Base-by-base conservation (phyloP, 2,888 invertebrate genomes). In the Carterocephalus palaemon region DNA sequence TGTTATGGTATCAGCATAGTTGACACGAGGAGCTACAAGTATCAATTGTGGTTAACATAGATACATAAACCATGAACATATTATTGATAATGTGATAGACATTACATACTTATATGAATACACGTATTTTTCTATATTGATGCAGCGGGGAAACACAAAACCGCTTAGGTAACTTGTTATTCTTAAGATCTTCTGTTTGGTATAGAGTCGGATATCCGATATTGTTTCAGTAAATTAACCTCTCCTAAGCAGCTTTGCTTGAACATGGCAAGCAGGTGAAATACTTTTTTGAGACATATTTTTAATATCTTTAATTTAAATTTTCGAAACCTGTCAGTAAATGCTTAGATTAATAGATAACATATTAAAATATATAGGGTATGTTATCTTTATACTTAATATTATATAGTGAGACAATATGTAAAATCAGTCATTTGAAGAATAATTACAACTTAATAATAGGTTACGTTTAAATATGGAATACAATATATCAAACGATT, bases 361-460 rank as follows among this genome's bases (percentile, higher is more conserved):
- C 20, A 43, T 29, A 43, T 43, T 43, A 43, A 43, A 36, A 43
- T 43, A 43, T 42, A 42, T 43, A 43, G 12, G 12, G 36, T 29
- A 43, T 29, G 43, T 43, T 36, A 43, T 20, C 9, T 23, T 36
- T 43, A 43, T 15, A 28, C 43, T 43, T 41, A 40, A 36, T 41
- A 36, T 29, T 34, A 47, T 41, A 47, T 31, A 47, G 32, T 33
- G 46, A 38, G 39, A 40, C 23, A 40, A 34, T 40, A 47, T 47
- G 39, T 47, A 36, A 43, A 43, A 43, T 43, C 43, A 43, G 43
- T 43, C 43, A 12, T 76, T 73, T 52, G 70, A 77, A 74, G 61
- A 70, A 69, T 71, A 74, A 69, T 56, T 66, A 63, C 52, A 67
- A 66, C 59, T 66, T 69, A 64, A 56, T 46, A 53, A 47, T 56